Percentiles rank a stretch among this genome's conserved stretches.
phyloP scores from a whole-genome alignment of 1,140 invertebrate species.

The Triops cancriformis region DNA sequence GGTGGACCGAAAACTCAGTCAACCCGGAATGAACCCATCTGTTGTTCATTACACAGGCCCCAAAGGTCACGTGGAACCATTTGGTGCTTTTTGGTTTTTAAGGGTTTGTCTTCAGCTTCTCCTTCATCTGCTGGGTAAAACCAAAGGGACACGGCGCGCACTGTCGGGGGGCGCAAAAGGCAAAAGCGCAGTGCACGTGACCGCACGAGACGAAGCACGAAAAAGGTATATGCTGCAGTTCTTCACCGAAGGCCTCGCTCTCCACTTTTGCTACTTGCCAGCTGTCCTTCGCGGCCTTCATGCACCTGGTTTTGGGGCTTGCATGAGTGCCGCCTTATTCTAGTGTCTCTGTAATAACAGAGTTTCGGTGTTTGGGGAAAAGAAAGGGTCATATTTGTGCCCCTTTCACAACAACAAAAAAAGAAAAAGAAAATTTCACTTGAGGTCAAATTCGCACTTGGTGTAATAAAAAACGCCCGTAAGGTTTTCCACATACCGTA shows the following conservation, averaged over 20 bases:
- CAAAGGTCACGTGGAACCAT: neutral
- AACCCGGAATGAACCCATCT: conserved; percentile 3
- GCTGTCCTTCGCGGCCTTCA: conserved; percentile 3
- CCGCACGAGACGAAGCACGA: neutral
- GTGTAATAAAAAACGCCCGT: too few relatives aligned
- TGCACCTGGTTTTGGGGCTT: neutral
- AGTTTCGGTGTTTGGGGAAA: neutral
- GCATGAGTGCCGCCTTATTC: neutral
- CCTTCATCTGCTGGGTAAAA: too few relatives aligned
- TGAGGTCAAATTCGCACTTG: too few relatives aligned
- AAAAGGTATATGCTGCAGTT: neutral
- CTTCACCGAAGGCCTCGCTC: too few relatives aligned
- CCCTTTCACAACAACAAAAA: neutral
- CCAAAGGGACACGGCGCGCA: too few relatives aligned
- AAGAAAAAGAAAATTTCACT: neutral
- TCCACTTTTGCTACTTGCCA: neutral
- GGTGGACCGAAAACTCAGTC: neutral
- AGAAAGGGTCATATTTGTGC: neutral
- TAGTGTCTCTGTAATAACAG: neutral
- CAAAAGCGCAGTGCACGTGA: neutral
- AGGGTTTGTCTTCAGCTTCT: too few relatives aligned
- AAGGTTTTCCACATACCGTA: too few relatives aligned
- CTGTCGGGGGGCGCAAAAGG: neutral
- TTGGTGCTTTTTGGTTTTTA: neutral
- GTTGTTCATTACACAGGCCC: neutral